Evolutionary conservation across 1,140 invertebrate species (phyloP).

Genomic region (Eupeodes corollae): DNA sequence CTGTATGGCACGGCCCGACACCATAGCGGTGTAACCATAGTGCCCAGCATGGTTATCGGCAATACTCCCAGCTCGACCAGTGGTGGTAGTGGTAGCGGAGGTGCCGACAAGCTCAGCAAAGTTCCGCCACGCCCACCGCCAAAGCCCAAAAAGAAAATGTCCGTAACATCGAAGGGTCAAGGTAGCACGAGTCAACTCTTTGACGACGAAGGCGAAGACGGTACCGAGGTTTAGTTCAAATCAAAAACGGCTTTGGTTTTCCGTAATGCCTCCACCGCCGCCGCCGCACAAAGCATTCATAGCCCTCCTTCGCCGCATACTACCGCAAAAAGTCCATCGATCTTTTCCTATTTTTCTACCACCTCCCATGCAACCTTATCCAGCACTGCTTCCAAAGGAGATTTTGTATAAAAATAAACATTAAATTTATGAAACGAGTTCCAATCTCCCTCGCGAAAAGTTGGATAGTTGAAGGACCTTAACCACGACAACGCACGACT

Average conservation of each 20-base stretch:
- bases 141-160: constrained; percentile 63
- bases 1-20: constrained; percentile 19
- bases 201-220: constrained; percentile 76
- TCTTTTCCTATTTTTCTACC: not conserved
- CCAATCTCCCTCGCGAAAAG: too few relatives aligned
- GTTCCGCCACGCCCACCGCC: constrained; percentile 69
- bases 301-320: too few relatives aligned
- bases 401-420: not conserved
- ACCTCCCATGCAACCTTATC: not conserved
- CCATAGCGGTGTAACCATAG: constrained; percentile 9
- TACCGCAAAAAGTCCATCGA: too few relatives aligned
- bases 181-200: constrained; percentile 52
- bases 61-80: not conserved
- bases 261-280: too few relatives aligned
- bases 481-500: too few relatives aligned
- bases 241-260: too few relatives aligned
- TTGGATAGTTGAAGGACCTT: not conserved
- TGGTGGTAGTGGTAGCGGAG: constrained; percentile 30
- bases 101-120: constrained; percentile 45
- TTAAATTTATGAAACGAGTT: too few relatives aligned
- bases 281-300: too few relatives aligned
- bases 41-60: constrained; percentile 5
- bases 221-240: constrained; percentile 60
- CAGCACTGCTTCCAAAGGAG: not conserved
- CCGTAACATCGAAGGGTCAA: constrained; percentile 39